Evolutionary conservation across 2,113 vertebrate species (phyloP), one percentile per base, ranked within the genome.

Genomic region (Neodontobutis hainanensis): DNA sequence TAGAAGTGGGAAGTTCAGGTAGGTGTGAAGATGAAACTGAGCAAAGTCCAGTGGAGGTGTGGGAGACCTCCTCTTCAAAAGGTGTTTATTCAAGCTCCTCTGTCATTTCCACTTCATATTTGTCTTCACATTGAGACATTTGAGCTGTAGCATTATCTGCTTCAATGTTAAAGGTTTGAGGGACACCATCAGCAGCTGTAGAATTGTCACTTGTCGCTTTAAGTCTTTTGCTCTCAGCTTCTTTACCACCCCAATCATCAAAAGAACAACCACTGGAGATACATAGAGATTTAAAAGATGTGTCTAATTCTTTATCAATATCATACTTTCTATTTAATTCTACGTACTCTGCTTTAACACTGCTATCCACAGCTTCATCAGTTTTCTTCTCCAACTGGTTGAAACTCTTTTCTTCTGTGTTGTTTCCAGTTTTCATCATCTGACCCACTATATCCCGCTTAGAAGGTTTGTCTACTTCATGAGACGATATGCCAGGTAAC

Each of bases 371-470:
- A 40, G 36, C 40, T 58, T 58, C 56, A 43, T 58, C 56, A 16
- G 32, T 5, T 32, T 19, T n/a, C 8, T 57, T 52, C 38, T 82
- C 56, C n/a, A 32, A 40, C n/a, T 46, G 47, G 53, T 67, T 68
- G 4, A 47, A 48, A 38, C n/a, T 59, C 47, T 78, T 82, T 19
- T 94, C 88, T 0, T 79, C 69, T 34, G 89, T 86, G 65, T 93
- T 90, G 45, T 89, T 93, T 68, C 84, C 92, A 61, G 85, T 90
- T 56, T 86, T 89, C 71, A 85, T 88, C 4, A 90, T 87, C 51
- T 40, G 19, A 27, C 19, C 8, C 8, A 40, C 8, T 40, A 6
- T 82, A 86, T 91, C 71, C 91, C 87, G 38, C 61, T 89, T 75
- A 84, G 79, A 8, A 84, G 79, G 64, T 34, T 82, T 43, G 42